Evolutionary conservation across 2,797 vertebrate species (phyloP), one percentile per base, ranked within the genome.

Genomic region (Tapirus indicus): DNA sequence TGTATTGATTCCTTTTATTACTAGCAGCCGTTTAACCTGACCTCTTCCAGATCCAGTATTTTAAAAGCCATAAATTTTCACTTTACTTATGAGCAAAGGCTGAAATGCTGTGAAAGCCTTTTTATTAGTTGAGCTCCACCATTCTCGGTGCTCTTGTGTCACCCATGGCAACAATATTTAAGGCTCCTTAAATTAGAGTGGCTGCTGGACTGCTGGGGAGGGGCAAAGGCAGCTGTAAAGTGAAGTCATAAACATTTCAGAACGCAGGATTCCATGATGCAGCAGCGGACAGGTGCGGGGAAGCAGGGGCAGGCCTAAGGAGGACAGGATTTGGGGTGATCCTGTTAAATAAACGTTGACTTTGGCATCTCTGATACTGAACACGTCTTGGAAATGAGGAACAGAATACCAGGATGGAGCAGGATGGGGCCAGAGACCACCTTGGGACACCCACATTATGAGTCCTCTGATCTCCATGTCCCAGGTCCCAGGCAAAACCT

Each of bases 1-100:
- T 88, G 93, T 99, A 99, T 99, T 98, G 99, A 99, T 99, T 99
- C 98, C 97, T 99, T 99, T 99, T 99, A 99, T 98, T 99, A 98
- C 98, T 98, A 98, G 98, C 98, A 99, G 98, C 98, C 98, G 91
- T 98, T 99, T 99, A 98, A 99, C 98, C 98, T 99, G 99, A 99
- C 99, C 99, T 98, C 98, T 98, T 98, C 98, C 97, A 98, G 98
- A 99, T 98, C 98, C 98, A 98, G 98, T 98, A 98, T 99, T 99
- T 99, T 98, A 99, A 99, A 99, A 98, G 98, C 98, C 97, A 98
- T 99, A 99, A 98, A 99, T 99, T 99, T 98, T 98, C 98, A 98
- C 98, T 98, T 99, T 98, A 98, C 98, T 98, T 98, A 98, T 93
- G 97, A 99, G 98, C 97, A 98, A 98, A 96, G 97, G 97, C 97